Evolutionary conservation across 2,113 vertebrate genomes (phyloP).

Genomic region (Brienomyrus longianalis): DNA sequence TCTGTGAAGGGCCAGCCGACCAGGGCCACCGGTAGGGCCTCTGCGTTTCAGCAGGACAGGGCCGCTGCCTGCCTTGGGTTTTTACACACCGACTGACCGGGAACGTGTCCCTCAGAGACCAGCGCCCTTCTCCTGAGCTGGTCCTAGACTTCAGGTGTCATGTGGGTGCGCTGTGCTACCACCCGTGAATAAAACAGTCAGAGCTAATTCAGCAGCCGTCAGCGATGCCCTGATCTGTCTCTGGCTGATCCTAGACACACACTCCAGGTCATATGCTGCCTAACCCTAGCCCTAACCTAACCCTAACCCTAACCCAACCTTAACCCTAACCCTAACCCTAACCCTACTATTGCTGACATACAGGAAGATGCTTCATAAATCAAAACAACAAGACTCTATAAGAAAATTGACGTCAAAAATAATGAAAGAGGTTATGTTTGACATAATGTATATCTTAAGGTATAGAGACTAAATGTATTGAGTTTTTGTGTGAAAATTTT

Average conservation of each 20-base stretch:
- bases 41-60: background rate
- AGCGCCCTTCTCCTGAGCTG: background rate
- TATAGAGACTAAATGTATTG: background rate
- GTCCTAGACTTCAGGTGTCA: background rate
- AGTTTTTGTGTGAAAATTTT: background rate
- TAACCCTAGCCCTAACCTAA: background rate
- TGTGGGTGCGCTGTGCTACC: background rate
- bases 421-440: background rate
- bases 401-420: background rate
- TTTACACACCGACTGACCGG: background rate
- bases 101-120: background rate
- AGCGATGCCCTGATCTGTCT: background rate
- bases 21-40: background rate
- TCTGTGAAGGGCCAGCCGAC: conserved; percentile 44
- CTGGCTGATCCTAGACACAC: background rate
- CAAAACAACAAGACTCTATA: background rate
- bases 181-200: background rate
- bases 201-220: background rate
- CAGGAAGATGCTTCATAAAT: background rate
- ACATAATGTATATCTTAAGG: background rate
- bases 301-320: background rate
- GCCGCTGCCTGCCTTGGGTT: background rate
- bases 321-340: background rate
- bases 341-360: background rate
- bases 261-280: background rate